A percentile compares a stretch with the other conserved stretches of the same genome.
phyloP scores from a whole-genome alignment of 1,140 invertebrate genomes.

The Brachionus angularis region DNA sequence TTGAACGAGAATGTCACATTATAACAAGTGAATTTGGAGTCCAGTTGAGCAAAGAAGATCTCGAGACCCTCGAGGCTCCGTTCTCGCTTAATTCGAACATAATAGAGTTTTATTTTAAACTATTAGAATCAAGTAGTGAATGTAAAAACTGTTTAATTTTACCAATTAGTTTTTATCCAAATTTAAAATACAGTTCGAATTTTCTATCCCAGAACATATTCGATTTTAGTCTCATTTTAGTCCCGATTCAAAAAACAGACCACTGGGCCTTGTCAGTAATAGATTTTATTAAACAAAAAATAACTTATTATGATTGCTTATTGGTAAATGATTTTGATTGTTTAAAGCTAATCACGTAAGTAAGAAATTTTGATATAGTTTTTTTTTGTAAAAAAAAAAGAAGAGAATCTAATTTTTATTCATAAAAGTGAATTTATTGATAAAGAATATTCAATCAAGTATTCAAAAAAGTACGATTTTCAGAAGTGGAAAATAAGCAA shows the following conservation, averaged over 20 bases:
- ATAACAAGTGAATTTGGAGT: slow-evolving; percentile 25
- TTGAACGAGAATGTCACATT: slow-evolving; percentile 22
- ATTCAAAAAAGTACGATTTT: not conserved
- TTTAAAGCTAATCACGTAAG: slow-evolving; percentile 27
- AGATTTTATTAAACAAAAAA: slow-evolving; percentile 32
- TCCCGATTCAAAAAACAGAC: slow-evolving; percentile 35
- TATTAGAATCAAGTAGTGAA: not conserved
- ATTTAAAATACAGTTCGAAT: slow-evolving; percentile 32
- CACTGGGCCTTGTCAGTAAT: slow-evolving; percentile 29
- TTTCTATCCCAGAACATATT: slow-evolving; percentile 15
- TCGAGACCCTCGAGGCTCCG: not conserved
- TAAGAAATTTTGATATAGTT: not conserved
- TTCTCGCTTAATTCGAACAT: not conserved
- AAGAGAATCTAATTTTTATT: slow-evolving; percentile 1
- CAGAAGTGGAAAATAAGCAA: slow-evolving; percentile 18
- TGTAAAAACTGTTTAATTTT: slow-evolving; percentile 3
- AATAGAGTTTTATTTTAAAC: slow-evolving; percentile 29
- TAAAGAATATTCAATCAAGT: slow-evolving; percentile 17
- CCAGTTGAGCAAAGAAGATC: slow-evolving; percentile 31
- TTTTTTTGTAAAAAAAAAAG: too few species aligned
- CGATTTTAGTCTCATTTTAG: not conserved
- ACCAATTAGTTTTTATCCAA: slow-evolving; percentile 37
- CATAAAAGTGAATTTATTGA: slow-evolving; percentile 12
- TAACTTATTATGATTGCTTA: slow-evolving; percentile 21
- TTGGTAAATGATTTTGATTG: slow-evolving; percentile 23